A percentile compares a stretch with the other conserved stretches of the same genome.
Evolutionary conservation across 2,888 invertebrate species (phyloP).

Genomic region (Vannuccia rotundouncinata): DNA sequence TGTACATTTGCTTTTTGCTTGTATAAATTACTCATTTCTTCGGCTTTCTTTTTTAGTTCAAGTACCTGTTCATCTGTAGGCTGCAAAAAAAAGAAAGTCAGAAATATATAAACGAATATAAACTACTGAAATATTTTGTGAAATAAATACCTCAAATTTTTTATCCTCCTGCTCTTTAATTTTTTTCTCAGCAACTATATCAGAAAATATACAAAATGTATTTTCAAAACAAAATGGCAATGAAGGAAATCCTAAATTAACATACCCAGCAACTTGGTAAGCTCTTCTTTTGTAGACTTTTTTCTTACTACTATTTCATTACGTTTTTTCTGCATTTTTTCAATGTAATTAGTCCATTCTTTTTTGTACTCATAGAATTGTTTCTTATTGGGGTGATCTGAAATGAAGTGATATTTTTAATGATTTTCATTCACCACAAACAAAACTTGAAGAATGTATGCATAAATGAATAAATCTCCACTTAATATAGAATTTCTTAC

Average conservation of each 20-base stretch:
- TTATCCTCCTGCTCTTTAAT: background rate
- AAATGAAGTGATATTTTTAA: background rate
- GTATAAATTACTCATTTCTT: background rate
- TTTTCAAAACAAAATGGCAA: no score
- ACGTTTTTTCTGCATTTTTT: background rate
- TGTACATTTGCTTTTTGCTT: background rate
- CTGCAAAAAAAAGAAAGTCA: background rate
- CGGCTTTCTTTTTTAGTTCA: background rate
- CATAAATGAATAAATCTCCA: background rate
- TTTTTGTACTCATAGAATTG: background rate
- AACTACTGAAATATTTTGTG: background rate
- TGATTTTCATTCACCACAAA: background rate
- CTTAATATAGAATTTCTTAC: background rate
- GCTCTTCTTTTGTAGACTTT: background rate
- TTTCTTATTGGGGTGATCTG: background rate
- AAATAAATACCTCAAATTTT: background rate
- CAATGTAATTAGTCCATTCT: background rate
- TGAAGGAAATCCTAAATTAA: no score
- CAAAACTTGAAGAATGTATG: background rate
- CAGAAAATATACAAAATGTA: background rate
- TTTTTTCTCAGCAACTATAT: background rate
- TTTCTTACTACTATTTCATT: background rate
- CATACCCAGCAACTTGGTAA: background rate
- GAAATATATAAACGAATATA: background rate
- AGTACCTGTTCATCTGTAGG: background rate